Conservation (phyloP, 1,140 invertebrate genomes). For the Calephelis virginiensis region DNA sequence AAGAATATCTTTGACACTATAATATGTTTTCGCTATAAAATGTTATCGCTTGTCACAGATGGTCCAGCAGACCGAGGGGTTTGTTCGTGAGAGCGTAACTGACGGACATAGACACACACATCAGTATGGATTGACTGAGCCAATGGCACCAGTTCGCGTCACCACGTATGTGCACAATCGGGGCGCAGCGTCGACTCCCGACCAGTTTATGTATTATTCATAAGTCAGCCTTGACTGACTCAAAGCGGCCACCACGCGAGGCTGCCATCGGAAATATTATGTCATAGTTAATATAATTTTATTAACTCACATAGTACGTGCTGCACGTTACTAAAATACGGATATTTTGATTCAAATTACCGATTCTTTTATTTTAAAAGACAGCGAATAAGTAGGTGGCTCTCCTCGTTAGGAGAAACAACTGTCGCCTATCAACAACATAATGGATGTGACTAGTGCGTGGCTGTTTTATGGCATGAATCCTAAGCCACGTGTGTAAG, state of each 20-base stretch:
- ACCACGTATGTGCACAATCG: slow-evolving; percentile 12
- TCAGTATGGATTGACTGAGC: not conserved
- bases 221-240: slow-evolving; percentile 50
- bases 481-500: too few species aligned
- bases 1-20: not conserved
- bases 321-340: not conserved
- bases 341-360: not conserved
- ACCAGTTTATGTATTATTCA: slow-evolving; percentile 46
- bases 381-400: not conserved
- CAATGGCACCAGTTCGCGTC: not conserved
- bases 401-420: too few species aligned
- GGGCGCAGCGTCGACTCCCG: slow-evolving; percentile 17
- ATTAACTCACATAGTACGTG: slow-evolving; percentile 21
- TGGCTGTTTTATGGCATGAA: too few species aligned
- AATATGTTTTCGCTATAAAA: not conserved
- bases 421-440: too few species aligned
- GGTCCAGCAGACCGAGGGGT: too few species aligned
- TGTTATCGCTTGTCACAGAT: too few species aligned
- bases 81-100: too few species aligned
- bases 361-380: not conserved
- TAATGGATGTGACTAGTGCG: too few species aligned
- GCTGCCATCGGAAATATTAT: slow-evolving; percentile 48
- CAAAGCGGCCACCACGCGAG: slow-evolving; percentile 45
- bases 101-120: not conserved
- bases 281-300: slow-evolving; percentile 47